A percentile compares a stretch with the other conserved stretches of the same genome.
These are phyloP conservation scores for Conistra vaccinii DNA, from an alignment of 2,888 invertebrate genomes.

Conservation along the genomic window DNA sequence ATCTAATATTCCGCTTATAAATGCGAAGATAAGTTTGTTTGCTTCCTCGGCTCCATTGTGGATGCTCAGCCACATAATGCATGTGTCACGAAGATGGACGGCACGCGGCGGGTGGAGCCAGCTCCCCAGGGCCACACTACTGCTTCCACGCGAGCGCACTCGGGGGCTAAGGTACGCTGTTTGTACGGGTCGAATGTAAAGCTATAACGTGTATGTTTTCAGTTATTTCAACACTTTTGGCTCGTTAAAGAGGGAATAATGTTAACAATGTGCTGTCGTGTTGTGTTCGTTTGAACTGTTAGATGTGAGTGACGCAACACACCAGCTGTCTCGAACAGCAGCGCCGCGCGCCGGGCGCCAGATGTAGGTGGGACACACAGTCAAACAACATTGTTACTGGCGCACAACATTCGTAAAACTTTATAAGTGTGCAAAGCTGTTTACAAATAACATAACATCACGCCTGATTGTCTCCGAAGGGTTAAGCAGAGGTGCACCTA, in stretches of 20 bases:
- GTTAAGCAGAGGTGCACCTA: no score
- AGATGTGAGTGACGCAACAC: slow-evolving; percentile 1
- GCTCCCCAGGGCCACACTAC: slow-evolving; percentile 1
- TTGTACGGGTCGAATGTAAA: not conserved
- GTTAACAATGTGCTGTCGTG: slow-evolving; percentile 30
- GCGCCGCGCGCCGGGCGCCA: slow-evolving; percentile 12
- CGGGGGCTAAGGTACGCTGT: not conserved
- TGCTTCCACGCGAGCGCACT: slow-evolving; percentile 4
- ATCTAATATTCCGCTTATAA: slow-evolving; percentile 42
- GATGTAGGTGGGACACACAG: no score
- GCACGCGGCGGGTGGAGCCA: not conserved
- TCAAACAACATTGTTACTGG: not conserved
- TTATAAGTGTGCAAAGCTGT: not conserved
- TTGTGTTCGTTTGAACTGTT: slow-evolving; percentile 28
- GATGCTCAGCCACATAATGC: not conserved
- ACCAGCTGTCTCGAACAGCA: not conserved
- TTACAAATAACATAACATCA: not conserved
- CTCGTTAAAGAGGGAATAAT: slow-evolving; percentile 32
- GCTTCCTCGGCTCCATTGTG: slow-evolving; percentile 13
- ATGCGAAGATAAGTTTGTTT: slow-evolving; percentile 28
- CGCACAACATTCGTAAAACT: not conserved
- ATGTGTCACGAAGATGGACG: slow-evolving; percentile 33
- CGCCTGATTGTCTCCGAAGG: not conserved
- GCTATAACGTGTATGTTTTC: slow-evolving; percentile 20
- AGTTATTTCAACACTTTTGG: slow-evolving; percentile 45